Conservation (phyloP, 2,888 invertebrate genomes). For the Imbricaverruca yamaguchii region DNA sequence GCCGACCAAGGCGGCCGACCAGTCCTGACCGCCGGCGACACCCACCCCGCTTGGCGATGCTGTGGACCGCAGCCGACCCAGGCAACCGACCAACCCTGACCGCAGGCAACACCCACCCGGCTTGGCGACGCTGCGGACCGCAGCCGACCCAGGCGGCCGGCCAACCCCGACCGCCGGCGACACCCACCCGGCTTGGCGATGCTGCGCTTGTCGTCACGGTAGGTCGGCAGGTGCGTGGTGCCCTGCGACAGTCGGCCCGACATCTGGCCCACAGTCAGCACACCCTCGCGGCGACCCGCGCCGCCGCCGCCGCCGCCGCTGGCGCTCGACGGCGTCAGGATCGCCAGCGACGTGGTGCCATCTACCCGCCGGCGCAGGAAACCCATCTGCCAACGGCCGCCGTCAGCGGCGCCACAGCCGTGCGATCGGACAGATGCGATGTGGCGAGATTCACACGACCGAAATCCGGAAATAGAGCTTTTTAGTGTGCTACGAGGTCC, state of each 20-base stretch:
- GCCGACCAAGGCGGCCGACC: no score
- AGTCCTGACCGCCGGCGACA: no score
- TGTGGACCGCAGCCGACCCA: conserved; percentile 39
- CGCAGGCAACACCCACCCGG: no score
- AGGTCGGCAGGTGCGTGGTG: conserved; percentile 66
- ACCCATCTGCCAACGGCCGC: conserved; percentile 51
- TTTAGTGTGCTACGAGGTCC: no score
- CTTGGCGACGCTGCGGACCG: no score
- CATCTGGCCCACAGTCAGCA: conserved; percentile 63
- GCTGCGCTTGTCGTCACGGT: conserved; percentile 82
- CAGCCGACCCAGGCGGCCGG: no score
- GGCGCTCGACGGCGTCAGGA: conserved; percentile 62
- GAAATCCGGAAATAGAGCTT: no score
- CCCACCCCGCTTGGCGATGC: conserved; percentile 54
- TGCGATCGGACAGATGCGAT: no score
- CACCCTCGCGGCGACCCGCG: conserved; percentile 53
- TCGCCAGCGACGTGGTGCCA: conserved; percentile 79
- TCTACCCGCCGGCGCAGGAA: conserved; percentile 79
- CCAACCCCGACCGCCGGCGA: no score
- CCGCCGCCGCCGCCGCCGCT: conserved; percentile 54
- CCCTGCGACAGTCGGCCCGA: conserved; percentile 77
- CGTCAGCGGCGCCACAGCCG: background rate
- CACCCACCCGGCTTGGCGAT: conserved; percentile 59
- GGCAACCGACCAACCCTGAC: no score
- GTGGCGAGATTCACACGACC: no score